Evolutionary conservation across 2,113 vertebrate species (phyloP).

Genomic region (Synchiropus splendidus): DNA sequence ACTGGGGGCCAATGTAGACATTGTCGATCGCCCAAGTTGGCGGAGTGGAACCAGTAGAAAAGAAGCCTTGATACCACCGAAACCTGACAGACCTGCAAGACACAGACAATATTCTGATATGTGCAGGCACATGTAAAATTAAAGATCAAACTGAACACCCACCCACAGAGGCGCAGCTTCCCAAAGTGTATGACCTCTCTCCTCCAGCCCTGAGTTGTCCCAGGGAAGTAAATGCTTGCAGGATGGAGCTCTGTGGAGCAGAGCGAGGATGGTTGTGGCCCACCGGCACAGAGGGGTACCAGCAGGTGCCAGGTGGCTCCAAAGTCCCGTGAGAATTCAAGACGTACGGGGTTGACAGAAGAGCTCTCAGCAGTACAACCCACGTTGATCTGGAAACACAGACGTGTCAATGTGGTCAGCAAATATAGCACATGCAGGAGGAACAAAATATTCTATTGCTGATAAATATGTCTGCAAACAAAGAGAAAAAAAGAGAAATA

Average conservation of each 20-base stretch:
- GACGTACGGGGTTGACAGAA: constrained; percentile 75
- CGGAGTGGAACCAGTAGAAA: constrained; percentile 74
- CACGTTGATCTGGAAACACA: constrained; percentile 80
- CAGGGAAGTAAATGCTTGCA: constrained; percentile 87
- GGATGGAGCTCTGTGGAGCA: constrained; percentile 95
- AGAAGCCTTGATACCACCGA: constrained; percentile 97
- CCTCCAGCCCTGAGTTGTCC: constrained; percentile 90
- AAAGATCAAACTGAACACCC: constrained; percentile 35
- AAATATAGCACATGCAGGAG: too few relatives aligned
- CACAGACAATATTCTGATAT: neutral
- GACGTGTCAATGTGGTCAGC: neutral
- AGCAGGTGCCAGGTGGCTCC: constrained; percentile 93
- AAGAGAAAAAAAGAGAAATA: constrained; percentile 1
- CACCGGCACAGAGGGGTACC: constrained; percentile 88
- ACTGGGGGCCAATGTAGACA: constrained; percentile 90
- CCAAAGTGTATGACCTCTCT: constrained; percentile 90
- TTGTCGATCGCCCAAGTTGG: constrained; percentile 95
- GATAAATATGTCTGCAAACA: constrained; percentile 8
- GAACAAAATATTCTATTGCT: too few relatives aligned
- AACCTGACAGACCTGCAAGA: constrained; percentile 81
- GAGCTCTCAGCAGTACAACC: constrained; percentile 92
- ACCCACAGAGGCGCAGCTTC: constrained; percentile 92
- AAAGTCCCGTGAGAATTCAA: constrained; percentile 93
- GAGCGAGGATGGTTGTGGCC: constrained; percentile 80
- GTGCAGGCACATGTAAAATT: neutral